Base-by-base conservation (phyloP, 2,113 vertebrate genomes). In the Bubalus kerabau region DNA sequence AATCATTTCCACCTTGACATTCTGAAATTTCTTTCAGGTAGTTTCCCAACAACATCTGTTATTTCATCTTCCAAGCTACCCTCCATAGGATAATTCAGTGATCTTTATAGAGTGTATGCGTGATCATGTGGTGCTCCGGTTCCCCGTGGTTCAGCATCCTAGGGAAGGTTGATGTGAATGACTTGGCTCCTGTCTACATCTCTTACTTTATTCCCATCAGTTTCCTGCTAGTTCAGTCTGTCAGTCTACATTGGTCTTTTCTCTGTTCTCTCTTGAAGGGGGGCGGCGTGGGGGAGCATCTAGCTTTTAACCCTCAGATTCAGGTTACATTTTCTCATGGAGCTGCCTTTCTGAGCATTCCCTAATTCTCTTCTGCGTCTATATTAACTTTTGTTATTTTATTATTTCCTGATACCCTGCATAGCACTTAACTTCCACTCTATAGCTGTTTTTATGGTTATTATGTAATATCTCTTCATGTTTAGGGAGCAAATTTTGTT, bases 351-450 rank as follows among this genome's bases (percentile, higher is more conserved):
- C 17, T 8, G 5, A 80, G 13, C 40, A 23, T 60, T 82, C 6
- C 21, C 26, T 67, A 46, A 30, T 9, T 67, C 30, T 14, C 2
- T 76, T 76, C 56, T 64, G 46, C 11, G 19, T 60, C 26, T 28
- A 74, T 2, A 3, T 81, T 36, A 48, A n/a, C 7, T 6, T 14
- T 21, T 88, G 10, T 59, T 64, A 5, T 21, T 78, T 1, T 91
- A 36, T 86, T 19, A 64, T 52, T 96, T 62, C 16, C n/a, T 93
- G 52, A 32, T 60, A 23, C 3, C 8, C 17, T 56, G 26, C 48
- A 84, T 60, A n/a, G 21, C 14, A 54, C 15, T 90, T 93, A 81
- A 50, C 57, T 93, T 93, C 82, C 71, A 74, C 71, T 91, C 28
- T 52, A 9, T 52, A 56, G 6, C 17, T 92, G 28, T 71, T 81